Conservation (phyloP, 1,140 invertebrate genomes). For the Pteromalus puparum region DNA sequence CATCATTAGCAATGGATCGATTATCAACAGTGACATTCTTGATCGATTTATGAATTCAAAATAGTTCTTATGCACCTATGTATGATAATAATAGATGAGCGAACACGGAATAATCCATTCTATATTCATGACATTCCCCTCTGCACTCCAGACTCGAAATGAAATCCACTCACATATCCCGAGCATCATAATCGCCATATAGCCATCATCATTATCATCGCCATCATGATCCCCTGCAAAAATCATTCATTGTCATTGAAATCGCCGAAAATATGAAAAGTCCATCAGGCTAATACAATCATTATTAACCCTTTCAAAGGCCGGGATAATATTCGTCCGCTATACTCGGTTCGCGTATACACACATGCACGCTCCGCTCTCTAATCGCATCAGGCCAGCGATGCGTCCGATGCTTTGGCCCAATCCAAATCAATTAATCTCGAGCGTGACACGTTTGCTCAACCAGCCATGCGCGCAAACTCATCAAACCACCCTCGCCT, state of each 20-base stretch:
- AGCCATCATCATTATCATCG: slow-evolving; percentile 7
- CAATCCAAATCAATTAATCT: slow-evolving; percentile 54
- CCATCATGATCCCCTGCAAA: slow-evolving; percentile 3
- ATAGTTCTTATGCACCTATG: neutral
- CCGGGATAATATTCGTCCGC: slow-evolving; percentile 21
- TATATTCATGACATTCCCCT: slow-evolving; percentile 8
- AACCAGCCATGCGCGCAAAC: slow-evolving; percentile 47
- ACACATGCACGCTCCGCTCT: neutral
- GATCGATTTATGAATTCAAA: slow-evolving; percentile 1
- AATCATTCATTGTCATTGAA: slow-evolving; percentile 42
- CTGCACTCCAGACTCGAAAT: neutral
- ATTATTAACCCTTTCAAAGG: slow-evolving; percentile 46
- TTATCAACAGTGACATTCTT: neutral
- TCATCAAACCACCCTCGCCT: slow-evolving; percentile 39
- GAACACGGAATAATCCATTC: neutral
- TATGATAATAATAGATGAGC: neutral
- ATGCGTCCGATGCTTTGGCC: slow-evolving; percentile 49
- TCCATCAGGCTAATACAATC: slow-evolving; percentile 38
- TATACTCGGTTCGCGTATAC: neutral
- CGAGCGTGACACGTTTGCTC: slow-evolving; percentile 54
- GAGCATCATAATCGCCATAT: neutral
- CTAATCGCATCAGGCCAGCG: slow-evolving; percentile 51
- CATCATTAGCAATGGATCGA: neutral
- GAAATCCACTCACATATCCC: neutral
- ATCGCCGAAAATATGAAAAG: slow-evolving; percentile 43